Conservation (phyloP, 2,113 vertebrate genomes). For the Lycaon pictus region DNA sequence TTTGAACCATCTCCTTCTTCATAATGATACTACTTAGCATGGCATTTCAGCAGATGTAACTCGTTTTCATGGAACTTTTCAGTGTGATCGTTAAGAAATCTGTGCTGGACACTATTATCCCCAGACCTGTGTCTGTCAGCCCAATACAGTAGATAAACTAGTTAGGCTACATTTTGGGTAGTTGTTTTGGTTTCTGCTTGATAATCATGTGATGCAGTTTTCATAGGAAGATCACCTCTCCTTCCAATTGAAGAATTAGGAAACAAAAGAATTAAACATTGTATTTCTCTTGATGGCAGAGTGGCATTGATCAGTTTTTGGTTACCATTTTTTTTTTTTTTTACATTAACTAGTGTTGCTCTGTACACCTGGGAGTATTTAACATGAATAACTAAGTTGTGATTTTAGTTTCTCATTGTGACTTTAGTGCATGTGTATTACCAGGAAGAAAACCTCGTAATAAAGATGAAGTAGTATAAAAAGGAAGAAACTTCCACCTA, state of each 20-base stretch:
- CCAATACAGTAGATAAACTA: neutral
- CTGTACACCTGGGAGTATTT: neutral
- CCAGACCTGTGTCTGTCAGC: neutral
- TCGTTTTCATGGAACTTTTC: neutral
- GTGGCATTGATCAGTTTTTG: neutral
- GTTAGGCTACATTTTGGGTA: neutral
- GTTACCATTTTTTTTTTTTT: neutral
- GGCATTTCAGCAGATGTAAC: neutral
- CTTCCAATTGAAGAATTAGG: neutral
- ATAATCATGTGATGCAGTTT: neutral
- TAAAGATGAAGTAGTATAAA: slow-evolving; percentile 16
- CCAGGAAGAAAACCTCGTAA: neutral
- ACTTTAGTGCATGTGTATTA: neutral
- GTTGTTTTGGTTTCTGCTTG: neutral
- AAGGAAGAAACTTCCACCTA: neutral
- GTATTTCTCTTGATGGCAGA: neutral
- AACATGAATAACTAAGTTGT: neutral
- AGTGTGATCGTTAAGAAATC: neutral
- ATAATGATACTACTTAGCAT: neutral
- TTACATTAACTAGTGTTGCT: neutral
- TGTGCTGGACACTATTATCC: neutral
- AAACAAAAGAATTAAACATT: neutral
- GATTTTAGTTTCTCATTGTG: neutral
- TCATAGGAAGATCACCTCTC: neutral
- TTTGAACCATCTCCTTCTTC: neutral